phyloP scores from a whole-genome alignment of 2,888 invertebrate species.

The Temnothorax ravouxi region DNA sequence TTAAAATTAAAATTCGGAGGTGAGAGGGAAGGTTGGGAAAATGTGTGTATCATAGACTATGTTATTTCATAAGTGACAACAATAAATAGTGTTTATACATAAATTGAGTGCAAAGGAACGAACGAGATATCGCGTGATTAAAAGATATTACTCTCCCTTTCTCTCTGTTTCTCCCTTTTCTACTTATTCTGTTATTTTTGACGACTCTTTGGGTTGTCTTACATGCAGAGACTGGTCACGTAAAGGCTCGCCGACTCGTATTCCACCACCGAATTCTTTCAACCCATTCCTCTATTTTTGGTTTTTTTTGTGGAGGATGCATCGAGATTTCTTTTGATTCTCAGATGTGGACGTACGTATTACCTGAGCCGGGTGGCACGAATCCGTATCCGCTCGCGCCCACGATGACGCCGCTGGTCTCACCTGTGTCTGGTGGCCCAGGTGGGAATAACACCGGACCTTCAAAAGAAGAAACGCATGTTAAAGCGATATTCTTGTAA shows the following conservation, averaged over 20 bases:
- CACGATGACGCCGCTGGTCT: slow-evolving; percentile 93
- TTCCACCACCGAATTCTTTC: slow-evolving; percentile 43
- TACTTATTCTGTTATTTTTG: slow-evolving; percentile 17
- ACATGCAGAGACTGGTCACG: slow-evolving; percentile 48
- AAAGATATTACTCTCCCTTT: slow-evolving; percentile 8
- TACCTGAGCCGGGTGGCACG: slow-evolving; percentile 92
- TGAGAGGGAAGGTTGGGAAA: background rate
- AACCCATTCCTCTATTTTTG: slow-evolving; percentile 12
- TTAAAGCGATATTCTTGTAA: slow-evolving; percentile 4
- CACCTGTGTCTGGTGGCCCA: slow-evolving; percentile 89
- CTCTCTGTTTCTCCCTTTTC: background rate
- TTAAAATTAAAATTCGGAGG: background rate
- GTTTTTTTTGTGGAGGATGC: slow-evolving; percentile 3
- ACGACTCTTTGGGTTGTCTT: slow-evolving; percentile 28
- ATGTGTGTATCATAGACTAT: background rate
- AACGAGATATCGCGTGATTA: slow-evolving; percentile 26
- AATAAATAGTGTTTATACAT: slow-evolving; percentile 76
- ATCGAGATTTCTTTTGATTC: slow-evolving; percentile 44
- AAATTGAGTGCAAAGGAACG: slow-evolving; percentile 66
- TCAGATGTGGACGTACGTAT: slow-evolving; percentile 85
- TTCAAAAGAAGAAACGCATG: slow-evolving; percentile 74
- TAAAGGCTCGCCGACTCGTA: slow-evolving; percentile 19
- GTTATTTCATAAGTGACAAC: slow-evolving; percentile 54
- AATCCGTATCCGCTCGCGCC: slow-evolving; percentile 95
- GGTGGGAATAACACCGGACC: slow-evolving; percentile 94